Evolutionary conservation across 1,140 invertebrate species (phyloP).

Genomic region (Eupeodes corollae): DNA sequence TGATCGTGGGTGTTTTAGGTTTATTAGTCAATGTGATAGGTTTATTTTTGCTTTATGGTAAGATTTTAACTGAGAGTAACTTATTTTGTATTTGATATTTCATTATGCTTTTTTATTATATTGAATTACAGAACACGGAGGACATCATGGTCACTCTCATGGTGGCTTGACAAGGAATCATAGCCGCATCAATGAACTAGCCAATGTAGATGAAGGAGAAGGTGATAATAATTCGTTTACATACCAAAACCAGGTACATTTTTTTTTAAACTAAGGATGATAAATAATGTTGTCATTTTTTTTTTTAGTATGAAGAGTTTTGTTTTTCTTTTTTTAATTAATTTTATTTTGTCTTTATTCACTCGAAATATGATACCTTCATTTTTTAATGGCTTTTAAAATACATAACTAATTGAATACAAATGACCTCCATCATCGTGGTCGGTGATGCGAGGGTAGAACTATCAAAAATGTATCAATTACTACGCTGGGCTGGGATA

Average conservation of each 20-base stretch:
- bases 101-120: constrained; percentile 7
- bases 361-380: no score
- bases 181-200: constrained; percentile 35
- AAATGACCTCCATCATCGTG: not conserved
- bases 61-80: constrained; percentile 15
- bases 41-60: constrained; percentile 71
- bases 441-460: no score
- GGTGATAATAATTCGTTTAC: constrained; percentile 47
- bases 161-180: constrained; percentile 49
- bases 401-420: not conserved
- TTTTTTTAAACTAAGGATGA: not conserved
- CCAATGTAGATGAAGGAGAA: constrained; percentile 66
- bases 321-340: no score
- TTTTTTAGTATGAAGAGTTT: not conserved
- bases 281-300: not conserved
- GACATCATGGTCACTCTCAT: constrained; percentile 62
- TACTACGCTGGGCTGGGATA: no score
- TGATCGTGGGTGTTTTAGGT: constrained; percentile 66
- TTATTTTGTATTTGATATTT: constrained; percentile 2
- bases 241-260: constrained; percentile 22
- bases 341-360: no score
- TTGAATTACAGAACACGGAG: constrained; percentile 57
- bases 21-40: constrained; percentile 75
- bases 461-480: no score
- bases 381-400: not conserved